Conservation (phyloP, 2,113 vertebrate genomes). For the Parotia lawesii region DNA sequence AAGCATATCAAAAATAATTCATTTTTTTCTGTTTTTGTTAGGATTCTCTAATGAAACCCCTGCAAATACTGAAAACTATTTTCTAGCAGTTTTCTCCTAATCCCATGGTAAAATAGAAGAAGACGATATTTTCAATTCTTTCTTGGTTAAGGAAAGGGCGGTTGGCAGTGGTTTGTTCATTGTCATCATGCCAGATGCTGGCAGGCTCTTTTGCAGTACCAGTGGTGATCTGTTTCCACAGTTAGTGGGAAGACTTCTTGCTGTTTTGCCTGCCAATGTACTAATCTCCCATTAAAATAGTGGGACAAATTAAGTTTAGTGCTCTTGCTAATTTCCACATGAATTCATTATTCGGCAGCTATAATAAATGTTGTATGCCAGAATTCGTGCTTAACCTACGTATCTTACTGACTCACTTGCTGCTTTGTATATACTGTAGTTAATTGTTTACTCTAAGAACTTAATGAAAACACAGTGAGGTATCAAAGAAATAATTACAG, state of each 20-base stretch:
- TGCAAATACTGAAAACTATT: background rate
- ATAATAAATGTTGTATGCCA: background rate
- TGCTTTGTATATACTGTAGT: background rate
- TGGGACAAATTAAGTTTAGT: background rate
- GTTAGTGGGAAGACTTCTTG: background rate
- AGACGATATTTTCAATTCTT: background rate
- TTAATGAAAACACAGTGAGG: background rate
- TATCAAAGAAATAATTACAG: background rate
- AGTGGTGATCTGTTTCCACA: background rate
- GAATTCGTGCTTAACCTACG: background rate
- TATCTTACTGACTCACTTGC: background rate
- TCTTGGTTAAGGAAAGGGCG: background rate
- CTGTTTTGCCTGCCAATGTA: background rate
- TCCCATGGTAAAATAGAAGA: background rate
- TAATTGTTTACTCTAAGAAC: background rate
- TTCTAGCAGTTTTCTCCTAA: background rate
- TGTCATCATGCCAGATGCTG: background rate
- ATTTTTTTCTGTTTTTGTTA: background rate
- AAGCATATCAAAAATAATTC: background rate
- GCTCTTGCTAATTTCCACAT: background rate
- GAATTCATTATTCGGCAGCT: background rate
- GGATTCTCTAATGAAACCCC: background rate
- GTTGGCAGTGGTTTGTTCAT: background rate
- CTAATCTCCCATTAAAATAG: background rate
- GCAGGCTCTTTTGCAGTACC: background rate